phyloP scores from a whole-genome alignment of 2,888 invertebrate species.

The Leistus spinibarbis region DNA sequence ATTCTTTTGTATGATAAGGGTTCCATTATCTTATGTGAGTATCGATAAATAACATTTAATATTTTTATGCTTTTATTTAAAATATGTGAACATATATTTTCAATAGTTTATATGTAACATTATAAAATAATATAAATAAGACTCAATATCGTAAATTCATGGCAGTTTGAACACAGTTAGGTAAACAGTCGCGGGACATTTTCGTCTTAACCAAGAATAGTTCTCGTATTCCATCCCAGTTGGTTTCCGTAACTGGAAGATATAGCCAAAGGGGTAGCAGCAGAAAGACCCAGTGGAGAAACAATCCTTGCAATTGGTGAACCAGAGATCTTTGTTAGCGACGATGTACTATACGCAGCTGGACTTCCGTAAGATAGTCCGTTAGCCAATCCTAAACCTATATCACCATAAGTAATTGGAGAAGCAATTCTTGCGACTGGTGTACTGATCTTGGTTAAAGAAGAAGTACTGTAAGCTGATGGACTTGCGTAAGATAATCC shows the following conservation, averaged over 20 bases:
- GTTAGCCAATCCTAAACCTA: background rate
- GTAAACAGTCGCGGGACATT: background rate
- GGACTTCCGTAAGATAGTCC: background rate
- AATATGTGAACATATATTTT: too few relatives aligned
- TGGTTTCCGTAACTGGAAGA: background rate
- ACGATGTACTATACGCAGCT: background rate
- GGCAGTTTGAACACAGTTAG: background rate
- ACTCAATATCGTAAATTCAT: conserved; percentile 17
- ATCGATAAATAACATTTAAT: too few relatives aligned
- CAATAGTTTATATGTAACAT: too few relatives aligned
- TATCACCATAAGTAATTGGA: too few relatives aligned
- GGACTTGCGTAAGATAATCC: background rate
- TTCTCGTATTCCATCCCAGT: background rate
- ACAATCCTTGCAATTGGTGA: background rate
- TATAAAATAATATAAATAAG: conserved; percentile 21
- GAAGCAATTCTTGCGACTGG: background rate
- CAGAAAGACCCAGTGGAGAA: background rate
- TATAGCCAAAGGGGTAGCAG: background rate
- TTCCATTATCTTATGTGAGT: too few relatives aligned
- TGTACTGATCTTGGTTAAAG: conserved; percentile 8
- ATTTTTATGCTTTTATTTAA: too few relatives aligned
- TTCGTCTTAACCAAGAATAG: background rate
- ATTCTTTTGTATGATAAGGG: too few relatives aligned
- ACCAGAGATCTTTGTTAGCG: background rate
- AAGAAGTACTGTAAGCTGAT: conserved; percentile 8